Evolutionary conservation across 2,113 vertebrate species (phyloP), one percentile per base, ranked within the genome.

Genomic region (Solea senegalensis): DNA sequence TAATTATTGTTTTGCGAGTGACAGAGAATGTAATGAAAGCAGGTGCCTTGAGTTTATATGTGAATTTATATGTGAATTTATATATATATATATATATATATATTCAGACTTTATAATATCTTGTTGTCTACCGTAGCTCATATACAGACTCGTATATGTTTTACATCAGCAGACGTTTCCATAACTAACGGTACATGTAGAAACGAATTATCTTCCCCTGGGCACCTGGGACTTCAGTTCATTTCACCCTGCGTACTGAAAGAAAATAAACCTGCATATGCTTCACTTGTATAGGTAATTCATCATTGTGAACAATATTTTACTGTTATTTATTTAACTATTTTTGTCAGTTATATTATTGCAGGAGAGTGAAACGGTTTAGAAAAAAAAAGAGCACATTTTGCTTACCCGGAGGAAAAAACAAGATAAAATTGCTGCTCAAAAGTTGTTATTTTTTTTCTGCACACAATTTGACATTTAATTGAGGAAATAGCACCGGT

Each of bases 111-210:
- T 3, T 34, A 34, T 34, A 5, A 67, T 44, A 21, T 41, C 15
- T 7, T n/a, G 28, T 5, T 34, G 5, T 6, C 34, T 34, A 6
- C 34, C 34, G 5, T 27, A 41, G 45, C 13, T 3, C 41, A 14
- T 12, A 65, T 4, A 52, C 11, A 73, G 58, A 58, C 34, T 34
- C 14, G 39, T 9, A 44, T 44, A 15, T 15, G 34, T 54, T 7
- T 45, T 9, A 46, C 27, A 48, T 48, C 26, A 64, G 41, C n/a
- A 54, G 34, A 53, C 58, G 52, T 49, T 40, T 45, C n/a, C 49
- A 39, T 34, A 54, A 11, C 41, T 21, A 48, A 63, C 27, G 51
- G 9, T 41, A 40, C 9, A 40, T 28, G 5, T 34, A 52, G 28
- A 26, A 61, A 54, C 45, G 13, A 50, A 51, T 28, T 11, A 16